A percentile compares a stretch with the other conserved stretches of the same genome.
Conservation (phyloP, 2,797 vertebrate genomes). For the Arctocebus calabarensis region DNA sequence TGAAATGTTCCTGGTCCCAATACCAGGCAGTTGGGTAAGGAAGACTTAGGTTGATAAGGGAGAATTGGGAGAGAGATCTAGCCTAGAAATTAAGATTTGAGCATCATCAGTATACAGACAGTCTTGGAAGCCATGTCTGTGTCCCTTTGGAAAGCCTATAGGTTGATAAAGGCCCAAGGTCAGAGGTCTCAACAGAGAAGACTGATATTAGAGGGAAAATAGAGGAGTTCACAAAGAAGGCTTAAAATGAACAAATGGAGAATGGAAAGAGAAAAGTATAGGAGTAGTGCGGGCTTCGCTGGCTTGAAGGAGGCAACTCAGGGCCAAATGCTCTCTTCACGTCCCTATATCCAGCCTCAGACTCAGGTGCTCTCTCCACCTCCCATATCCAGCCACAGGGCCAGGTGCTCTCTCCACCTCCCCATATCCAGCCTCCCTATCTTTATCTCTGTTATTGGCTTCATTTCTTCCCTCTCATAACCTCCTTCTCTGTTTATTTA, state of each 20-base stretch:
- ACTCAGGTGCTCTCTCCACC: too few relatives aligned
- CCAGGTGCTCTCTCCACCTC: too few relatives aligned
- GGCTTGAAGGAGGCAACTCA: neutral
- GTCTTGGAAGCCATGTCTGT: neutral
- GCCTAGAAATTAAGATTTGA: neutral
- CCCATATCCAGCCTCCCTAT: neutral
- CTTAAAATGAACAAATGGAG: neutral
- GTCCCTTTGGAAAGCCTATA: neutral
- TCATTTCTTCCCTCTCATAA: neutral
- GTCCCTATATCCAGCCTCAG: too few relatives aligned
- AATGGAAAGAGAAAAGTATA: neutral
- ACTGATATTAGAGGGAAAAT: neutral
- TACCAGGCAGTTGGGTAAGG: neutral
- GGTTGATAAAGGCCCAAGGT: neutral
- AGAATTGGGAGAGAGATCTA: neutral
- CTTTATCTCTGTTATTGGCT: neutral
- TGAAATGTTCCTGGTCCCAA: neutral
- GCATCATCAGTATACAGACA: neutral
- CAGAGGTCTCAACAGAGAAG: neutral
- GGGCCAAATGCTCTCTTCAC: neutral
- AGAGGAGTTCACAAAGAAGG: neutral
- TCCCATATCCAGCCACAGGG: too few relatives aligned
- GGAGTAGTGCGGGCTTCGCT: neutral
- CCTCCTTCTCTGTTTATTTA: neutral
- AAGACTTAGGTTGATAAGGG: neutral